A percentile compares a stretch with the other conserved stretches of the same genome.
These are phyloP conservation scores for Dendrolimus houi DNA, from an alignment of 2,888 invertebrate genomes.

Conservation along the genomic window DNA sequence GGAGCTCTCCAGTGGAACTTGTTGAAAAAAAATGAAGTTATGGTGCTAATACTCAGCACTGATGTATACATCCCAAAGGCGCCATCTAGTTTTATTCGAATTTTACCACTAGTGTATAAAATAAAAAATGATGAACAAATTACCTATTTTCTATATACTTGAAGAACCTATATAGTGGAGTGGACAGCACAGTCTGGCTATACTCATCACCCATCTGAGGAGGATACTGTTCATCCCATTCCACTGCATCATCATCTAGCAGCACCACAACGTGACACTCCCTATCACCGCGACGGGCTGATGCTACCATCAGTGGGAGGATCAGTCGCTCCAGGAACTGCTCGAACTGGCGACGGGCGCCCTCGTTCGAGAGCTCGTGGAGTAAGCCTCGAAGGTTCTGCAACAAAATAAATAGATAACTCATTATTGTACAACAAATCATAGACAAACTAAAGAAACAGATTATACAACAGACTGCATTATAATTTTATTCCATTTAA, in stretches of 20 bases:
- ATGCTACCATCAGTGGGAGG: constrained; percentile 96
- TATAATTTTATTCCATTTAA: too few relatives aligned
- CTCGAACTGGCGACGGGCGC: constrained; percentile 98
- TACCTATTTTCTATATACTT: constrained; percentile 97
- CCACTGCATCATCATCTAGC: constrained; percentile 95
- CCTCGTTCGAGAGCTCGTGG: constrained; percentile 99
- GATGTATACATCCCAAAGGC: too few relatives aligned
- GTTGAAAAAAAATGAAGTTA: too few relatives aligned
- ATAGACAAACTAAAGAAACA: too few relatives aligned
- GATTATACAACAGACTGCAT: too few relatives aligned
- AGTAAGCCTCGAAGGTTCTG: constrained; percentile 96
- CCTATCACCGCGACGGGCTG: constrained; percentile 92
- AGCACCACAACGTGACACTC: constrained; percentile 98
- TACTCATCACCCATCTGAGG: constrained; percentile 99
- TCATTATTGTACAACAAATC: not conserved
- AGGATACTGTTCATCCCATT: constrained; percentile 99
- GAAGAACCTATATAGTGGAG: constrained; percentile 97
- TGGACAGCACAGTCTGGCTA: constrained; percentile 96
- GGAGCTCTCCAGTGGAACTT: too few relatives aligned
- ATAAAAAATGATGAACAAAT: constrained; percentile 6
- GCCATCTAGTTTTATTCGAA: too few relatives aligned
- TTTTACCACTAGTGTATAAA: too few relatives aligned
- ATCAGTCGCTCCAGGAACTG: constrained; percentile 96
- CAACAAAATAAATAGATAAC: not conserved
- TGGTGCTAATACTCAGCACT: too few relatives aligned